Conservation (phyloP, 2,113 vertebrate species). For the Heterotis niloticus region DNA sequence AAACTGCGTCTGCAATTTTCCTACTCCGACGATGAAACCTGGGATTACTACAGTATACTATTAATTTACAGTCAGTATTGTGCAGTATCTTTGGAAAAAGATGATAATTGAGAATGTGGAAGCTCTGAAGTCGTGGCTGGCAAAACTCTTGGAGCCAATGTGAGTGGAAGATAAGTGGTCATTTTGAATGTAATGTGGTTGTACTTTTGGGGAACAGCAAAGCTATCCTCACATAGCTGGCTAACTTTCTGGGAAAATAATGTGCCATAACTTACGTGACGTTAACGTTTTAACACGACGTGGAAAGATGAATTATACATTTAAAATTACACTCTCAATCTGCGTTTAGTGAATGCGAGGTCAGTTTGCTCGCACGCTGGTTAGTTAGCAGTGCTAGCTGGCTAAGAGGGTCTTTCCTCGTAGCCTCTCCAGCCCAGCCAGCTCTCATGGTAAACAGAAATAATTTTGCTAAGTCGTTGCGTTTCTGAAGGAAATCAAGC, state of each 20-base stretch:
- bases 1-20: conserved; percentile 28
- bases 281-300: too few relatives aligned
- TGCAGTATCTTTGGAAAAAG: conserved; percentile 42
- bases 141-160: conserved; percentile 94
- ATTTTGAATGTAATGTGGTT: conserved; percentile 10
- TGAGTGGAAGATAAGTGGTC: conserved; percentile 65
- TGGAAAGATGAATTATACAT: too few relatives aligned
- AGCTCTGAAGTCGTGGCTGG: conserved; percentile 92
- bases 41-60: conserved; percentile 31
- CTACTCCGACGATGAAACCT: conserved; percentile 61
- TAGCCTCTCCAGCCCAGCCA: too few relatives aligned
- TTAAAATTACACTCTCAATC: too few relatives aligned
- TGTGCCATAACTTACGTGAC: too few relatives aligned
- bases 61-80: conserved; percentile 28
- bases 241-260: conserved; percentile 23
- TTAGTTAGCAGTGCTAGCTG: not conserved
- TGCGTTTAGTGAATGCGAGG: not conserved
- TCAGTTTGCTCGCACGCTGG: not conserved
- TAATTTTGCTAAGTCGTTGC: too few relatives aligned
- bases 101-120: conserved; percentile 98
- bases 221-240: not conserved
- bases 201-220: not conserved
- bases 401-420: too few relatives aligned
- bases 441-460: too few relatives aligned
- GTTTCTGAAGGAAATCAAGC: too few relatives aligned